Base-by-base conservation (phyloP, 1,140 invertebrate species). In the Condylostylus longicornis region DNA sequence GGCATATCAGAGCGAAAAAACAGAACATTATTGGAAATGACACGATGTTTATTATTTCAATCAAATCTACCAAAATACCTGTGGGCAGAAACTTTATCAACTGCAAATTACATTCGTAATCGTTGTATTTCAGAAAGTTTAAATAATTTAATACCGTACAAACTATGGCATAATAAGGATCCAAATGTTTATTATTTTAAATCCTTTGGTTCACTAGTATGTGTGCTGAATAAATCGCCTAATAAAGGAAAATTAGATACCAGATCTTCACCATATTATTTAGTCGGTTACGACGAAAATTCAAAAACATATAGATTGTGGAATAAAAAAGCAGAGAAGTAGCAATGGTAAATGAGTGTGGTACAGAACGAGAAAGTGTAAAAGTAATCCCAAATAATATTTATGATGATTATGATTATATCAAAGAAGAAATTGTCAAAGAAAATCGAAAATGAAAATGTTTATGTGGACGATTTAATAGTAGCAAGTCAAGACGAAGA, bases 41-140 rank as follows among this genome's bases (percentile, higher is more conserved):
- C 45, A 2, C 10, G 40, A 21, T 35, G 39, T 17, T 51, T 64
- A 51, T 30, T 66, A 13, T 5, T 18, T 10, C 5, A 36, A 5
- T 22, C 35, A 34, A 20, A 14, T 20, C 4, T 68, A 15, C 45
- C 52, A 13, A 46, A 54, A 28, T 21, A 37, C 12, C 49, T 62
- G 22, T 70, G 65, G 66, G 58, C 54, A 5, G 64, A 70, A 50
- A 60, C 64, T 5, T 42, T 62, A 1, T 47, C 50, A 20, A 63
- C 53, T 17, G 38, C 38, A 5, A 31, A 25, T 17, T 33, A 22
- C 13, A 5, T 33, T 2, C 9, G 21, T 3, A 39, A 47, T 31
- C 18, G 39, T 21, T 38, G 35, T 17, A 7, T 18, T 15, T 20
- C 25, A 13, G 19, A 14, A 6, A n/a, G 7, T 9, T n/a, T 38